Base-by-base conservation (phyloP, 2,113 vertebrate species). In the Mastomys coucha region DNA sequence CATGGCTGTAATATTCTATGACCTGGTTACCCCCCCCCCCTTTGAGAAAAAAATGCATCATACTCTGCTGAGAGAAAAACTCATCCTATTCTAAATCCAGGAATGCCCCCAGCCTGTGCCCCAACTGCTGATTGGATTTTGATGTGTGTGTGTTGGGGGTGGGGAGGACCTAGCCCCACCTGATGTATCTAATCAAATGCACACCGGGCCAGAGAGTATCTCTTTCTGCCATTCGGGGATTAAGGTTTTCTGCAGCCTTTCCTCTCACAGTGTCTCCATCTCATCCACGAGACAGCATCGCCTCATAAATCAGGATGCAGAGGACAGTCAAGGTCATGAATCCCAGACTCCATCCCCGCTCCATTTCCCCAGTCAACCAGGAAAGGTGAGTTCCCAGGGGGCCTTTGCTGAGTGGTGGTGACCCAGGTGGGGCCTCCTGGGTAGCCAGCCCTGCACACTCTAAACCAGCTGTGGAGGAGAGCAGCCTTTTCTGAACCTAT, bases 211-310 rank as follows among this genome's bases (percentile, higher is more conserved):
- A 12, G 7, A 86, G 91, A 96, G 89, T 78, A 53, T 94, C 96
- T 97, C 89, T 95, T 96, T 93, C 97, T 93, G 91, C 95, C 89
- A 67, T 81, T 67, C 45, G 88, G 89, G 95, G 97, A 98, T 98
- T 96, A 97, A 96, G 58, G 65, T 65, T 97, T 96, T 97, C 97
- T 88, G 22, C 86, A 89, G 93, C 80, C 75, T 88, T 85, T 95
- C 92, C 85, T 3, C 42, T 93, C 88, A 6, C 96, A 92, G 91
- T 0, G 91, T 93, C 92, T 97, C 88, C 93, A 92, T 95, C 96
- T 97, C 95, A 49, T 77, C 56, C 63, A 1, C 90, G 84, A 94
- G 96, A 97, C 77, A 28, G 96, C 51, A 0, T 72, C 12, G 78
- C 93, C 92, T 75, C 80, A 86, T 97, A 94, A 95, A 95, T 97